phyloP scores from a whole-genome alignment of 2,888 invertebrate species.

The Zele albiditarsus region DNA sequence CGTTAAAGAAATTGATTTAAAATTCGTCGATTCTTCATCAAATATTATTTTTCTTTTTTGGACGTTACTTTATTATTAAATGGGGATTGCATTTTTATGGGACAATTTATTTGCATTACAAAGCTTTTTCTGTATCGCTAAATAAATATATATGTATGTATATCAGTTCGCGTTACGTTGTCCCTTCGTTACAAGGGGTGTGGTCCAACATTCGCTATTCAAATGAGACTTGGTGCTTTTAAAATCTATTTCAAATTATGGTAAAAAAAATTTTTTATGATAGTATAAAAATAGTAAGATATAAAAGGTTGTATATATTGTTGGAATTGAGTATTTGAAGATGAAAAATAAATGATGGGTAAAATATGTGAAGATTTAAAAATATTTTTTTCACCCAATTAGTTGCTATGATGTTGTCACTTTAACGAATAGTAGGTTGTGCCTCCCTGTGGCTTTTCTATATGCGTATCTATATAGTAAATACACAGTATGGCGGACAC shows the following conservation, averaged over 20 bases:
- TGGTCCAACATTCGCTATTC: constrained; percentile 31
- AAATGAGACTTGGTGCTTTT: constrained; percentile 2
- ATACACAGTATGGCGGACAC: constrained; percentile 21
- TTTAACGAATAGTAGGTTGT: neutral
- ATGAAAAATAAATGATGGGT: neutral
- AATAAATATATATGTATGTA: constrained; percentile 6
- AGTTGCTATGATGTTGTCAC: neutral
- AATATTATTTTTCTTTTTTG: neutral
- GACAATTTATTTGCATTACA: constrained; percentile 61
- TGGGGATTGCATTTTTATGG: constrained; percentile 36
- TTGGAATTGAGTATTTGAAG: neutral
- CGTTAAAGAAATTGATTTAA: too few species aligned
- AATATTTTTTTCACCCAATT: neutral
- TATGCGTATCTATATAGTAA: neutral
- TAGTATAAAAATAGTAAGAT: neutral
- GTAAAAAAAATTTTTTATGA: neutral
- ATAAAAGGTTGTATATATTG: neutral
- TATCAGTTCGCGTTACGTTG: constrained; percentile 41
- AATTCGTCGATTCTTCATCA: too few species aligned
- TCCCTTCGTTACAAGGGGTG: constrained; percentile 34
- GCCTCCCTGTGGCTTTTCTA: neutral
- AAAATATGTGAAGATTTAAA: neutral
- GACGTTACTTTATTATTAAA: neutral
- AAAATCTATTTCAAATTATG: neutral
- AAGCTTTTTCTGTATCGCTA: constrained; percentile 52